phyloP scores from a whole-genome alignment of 2,888 invertebrate genomes.

The Venusia cambrica region DNA sequence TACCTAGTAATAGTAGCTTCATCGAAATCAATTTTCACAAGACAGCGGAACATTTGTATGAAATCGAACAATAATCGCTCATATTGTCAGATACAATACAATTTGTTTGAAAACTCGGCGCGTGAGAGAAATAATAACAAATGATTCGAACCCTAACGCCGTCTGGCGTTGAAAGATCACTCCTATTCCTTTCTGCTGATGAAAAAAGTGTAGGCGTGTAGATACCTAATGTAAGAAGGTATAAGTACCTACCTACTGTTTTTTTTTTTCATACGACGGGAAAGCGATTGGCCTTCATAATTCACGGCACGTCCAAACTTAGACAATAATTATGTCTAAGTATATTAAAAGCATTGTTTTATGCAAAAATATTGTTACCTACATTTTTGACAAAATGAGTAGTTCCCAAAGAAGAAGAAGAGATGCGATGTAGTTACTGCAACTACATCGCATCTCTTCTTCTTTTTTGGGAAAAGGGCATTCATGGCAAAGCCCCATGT shows the following conservation, averaged over 20 bases:
- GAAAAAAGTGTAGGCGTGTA: slow-evolving; percentile 71
- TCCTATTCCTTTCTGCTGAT: slow-evolving; percentile 75
- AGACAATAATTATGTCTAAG: no score
- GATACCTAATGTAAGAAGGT: slow-evolving; percentile 1
- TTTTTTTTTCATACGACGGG: no score
- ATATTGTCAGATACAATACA: slow-evolving; percentile 80
- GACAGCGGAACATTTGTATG: slow-evolving; percentile 57
- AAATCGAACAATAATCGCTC: slow-evolving; percentile 78
- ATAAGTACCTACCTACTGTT: slow-evolving; percentile 6
- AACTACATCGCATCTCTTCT: no score
- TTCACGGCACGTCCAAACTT: no score
- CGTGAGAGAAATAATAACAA: slow-evolving; percentile 80
- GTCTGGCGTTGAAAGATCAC: slow-evolving; percentile 80
- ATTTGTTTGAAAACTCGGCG: slow-evolving; percentile 76
- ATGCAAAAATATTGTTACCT: no score
- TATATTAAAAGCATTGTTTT: no score
- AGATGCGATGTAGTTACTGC: no score
- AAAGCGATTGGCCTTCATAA: no score
- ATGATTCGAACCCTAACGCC: slow-evolving; percentile 79
- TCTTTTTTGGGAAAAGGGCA: no score
- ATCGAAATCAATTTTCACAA: slow-evolving; percentile 30
- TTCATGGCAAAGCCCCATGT: no score
- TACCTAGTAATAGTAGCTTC: neutral
- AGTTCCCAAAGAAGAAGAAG: no score
- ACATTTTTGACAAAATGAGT: no score